phyloP scores from a whole-genome alignment of 2,113 vertebrate species.

The Hippolais icterina region DNA sequence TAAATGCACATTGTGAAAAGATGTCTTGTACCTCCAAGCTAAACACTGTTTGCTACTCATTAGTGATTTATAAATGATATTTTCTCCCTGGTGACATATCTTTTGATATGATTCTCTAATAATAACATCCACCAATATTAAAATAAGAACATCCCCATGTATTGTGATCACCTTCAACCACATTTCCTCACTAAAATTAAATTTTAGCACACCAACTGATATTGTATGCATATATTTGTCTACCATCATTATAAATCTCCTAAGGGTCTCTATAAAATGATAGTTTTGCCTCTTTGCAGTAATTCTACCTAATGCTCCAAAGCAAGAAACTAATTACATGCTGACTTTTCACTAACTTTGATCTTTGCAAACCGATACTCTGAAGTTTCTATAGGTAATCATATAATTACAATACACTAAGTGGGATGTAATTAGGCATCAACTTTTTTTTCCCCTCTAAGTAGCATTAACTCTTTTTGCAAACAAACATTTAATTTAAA shows the following conservation, averaged over 20 bases:
- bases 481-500: slow-evolving; percentile 63
- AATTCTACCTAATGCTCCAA: slow-evolving; percentile 86
- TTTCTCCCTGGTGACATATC: slow-evolving; percentile 99
- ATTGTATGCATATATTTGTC: slow-evolving; percentile 86
- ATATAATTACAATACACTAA: slow-evolving; percentile 81
- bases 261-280: slow-evolving; percentile 85
- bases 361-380: slow-evolving; percentile 77
- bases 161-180: slow-evolving; percentile 88
- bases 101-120: slow-evolving; percentile 97
- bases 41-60: slow-evolving; percentile 96
- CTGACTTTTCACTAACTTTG: slow-evolving; percentile 86
- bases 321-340: slow-evolving; percentile 87
- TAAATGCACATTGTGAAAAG: slow-evolving; percentile 83
- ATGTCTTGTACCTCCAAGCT: slow-evolving; percentile 89
- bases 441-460: slow-evolving; percentile 66
- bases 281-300: slow-evolving; percentile 84
- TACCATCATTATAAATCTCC: slow-evolving; percentile 87
- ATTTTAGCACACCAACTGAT: slow-evolving; percentile 85
- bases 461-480: slow-evolving; percentile 63
- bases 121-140: slow-evolving; percentile 97
- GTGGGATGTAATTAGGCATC: slow-evolving; percentile 78
- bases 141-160: slow-evolving; percentile 90
- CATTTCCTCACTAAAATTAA: slow-evolving; percentile 85
- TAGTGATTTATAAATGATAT: slow-evolving; percentile 99
- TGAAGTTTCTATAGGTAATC: slow-evolving; percentile 83